A percentile compares a stretch with the other conserved stretches of the same genome.
Conservation (phyloP, 2,113 vertebrate species). For the Myiozetetes cayanensis region DNA sequence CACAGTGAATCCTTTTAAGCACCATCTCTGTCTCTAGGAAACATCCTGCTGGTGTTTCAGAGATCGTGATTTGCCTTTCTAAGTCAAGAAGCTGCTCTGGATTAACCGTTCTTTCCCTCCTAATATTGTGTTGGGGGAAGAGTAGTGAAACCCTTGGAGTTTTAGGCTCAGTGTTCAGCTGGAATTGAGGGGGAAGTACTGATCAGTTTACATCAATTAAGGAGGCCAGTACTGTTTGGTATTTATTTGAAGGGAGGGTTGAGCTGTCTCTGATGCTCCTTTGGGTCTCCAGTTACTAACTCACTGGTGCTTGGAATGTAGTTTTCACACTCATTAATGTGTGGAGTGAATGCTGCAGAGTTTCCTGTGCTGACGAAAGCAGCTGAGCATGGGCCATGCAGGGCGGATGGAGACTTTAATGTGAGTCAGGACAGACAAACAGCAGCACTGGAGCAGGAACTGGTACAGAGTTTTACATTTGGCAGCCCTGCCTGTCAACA, state of each 20-base stretch:
- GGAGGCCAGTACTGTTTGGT: background rate
- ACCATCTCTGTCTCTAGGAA: background rate
- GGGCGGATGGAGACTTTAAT: background rate
- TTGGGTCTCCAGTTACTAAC: background rate
- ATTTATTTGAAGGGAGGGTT: background rate
- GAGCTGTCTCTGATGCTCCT: background rate
- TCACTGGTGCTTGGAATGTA: background rate
- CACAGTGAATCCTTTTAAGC: background rate
- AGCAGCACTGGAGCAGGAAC: background rate
- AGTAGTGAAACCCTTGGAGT: background rate
- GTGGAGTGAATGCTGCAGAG: background rate
- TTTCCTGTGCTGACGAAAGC: background rate
- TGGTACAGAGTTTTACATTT: background rate
- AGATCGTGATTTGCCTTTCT: background rate
- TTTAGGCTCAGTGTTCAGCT: background rate
- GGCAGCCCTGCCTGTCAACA: background rate
- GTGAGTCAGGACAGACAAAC: background rate
- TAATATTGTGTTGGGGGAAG: background rate
- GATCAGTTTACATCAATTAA: background rate
- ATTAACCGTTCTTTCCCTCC: background rate
- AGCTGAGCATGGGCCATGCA: fast-evolving
- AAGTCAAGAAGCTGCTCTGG: background rate
- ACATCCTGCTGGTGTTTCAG: background rate
- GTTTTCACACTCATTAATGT: background rate
- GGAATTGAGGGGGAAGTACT: background rate